Evolutionary conservation across 2,888 invertebrate genomes (phyloP).

Genomic region (Eustalomyia histrio): DNA sequence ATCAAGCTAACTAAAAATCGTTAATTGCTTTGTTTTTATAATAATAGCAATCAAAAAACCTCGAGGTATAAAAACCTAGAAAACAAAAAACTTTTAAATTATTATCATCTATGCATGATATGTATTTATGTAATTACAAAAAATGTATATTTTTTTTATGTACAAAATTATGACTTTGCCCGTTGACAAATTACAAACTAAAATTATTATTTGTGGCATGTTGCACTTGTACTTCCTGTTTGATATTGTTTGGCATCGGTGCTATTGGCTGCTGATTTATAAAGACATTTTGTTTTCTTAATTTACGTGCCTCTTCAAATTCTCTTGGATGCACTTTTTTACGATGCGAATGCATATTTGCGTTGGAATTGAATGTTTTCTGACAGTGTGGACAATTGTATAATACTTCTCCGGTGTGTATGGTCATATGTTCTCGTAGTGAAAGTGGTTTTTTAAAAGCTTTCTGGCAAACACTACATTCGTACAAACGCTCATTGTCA

Average conservation of each 20-base stretch:
- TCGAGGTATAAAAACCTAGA: too few relatives aligned
- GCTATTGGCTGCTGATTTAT: neutral
- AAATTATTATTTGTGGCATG: too few relatives aligned
- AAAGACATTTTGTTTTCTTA: constrained; percentile 17
- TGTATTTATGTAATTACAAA: too few relatives aligned
- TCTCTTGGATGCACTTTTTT: constrained; percentile 77
- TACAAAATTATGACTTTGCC: too few relatives aligned
- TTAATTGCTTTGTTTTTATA: too few relatives aligned
- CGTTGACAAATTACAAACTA: too few relatives aligned
- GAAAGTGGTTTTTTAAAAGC: constrained; percentile 36
- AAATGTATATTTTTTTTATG: too few relatives aligned
- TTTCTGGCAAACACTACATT: constrained; percentile 40
- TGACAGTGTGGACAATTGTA: constrained; percentile 78
- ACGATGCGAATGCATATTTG: constrained; percentile 78
- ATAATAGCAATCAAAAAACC: too few relatives aligned
- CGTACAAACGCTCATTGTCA: constrained; percentile 21
- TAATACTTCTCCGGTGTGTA: constrained; percentile 77
- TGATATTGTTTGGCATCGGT: neutral
- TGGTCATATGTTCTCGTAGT: constrained; percentile 76
- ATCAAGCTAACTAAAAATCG: too few relatives aligned
- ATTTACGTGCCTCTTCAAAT: constrained; percentile 63
- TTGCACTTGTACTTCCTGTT: neutral
- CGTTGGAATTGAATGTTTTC: constrained; percentile 78
- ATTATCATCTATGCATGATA: too few relatives aligned
- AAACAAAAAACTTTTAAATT: too few relatives aligned